These are phyloP conservation scores for Anarhynchus alexandrinus DNA, from an alignment of 2,113 vertebrate genomes.

Conservation along the genomic window DNA sequence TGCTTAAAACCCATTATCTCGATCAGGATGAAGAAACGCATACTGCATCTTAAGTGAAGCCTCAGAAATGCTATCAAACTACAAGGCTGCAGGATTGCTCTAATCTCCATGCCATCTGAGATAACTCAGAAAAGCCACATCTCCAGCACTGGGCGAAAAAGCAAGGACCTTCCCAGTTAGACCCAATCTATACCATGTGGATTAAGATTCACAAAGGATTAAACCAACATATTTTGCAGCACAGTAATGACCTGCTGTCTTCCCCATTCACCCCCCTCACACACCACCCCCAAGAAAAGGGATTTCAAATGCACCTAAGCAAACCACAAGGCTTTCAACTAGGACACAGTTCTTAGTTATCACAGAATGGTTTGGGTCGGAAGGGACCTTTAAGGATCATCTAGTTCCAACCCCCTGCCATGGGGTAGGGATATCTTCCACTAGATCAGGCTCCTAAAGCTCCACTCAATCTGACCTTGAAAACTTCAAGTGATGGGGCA, in stretches of 20 bases:
- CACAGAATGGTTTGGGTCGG: neutral
- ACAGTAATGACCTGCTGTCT: neutral
- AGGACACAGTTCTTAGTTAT: neutral
- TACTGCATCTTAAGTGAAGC: conserved; percentile 62
- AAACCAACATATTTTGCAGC: neutral
- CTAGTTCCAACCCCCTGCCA: neutral
- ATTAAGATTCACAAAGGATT: neutral
- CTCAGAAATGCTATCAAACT: conserved; percentile 44
- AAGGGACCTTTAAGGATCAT: neutral
- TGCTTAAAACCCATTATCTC: conserved; percentile 72
- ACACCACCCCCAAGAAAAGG: neutral
- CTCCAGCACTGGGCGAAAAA: neutral
- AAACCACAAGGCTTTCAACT: neutral
- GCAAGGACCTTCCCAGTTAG: neutral
- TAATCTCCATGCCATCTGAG: conserved; percentile 15
- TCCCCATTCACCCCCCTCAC: neutral
- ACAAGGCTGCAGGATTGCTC: conserved; percentile 11
- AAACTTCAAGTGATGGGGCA: neutral
- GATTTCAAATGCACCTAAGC: neutral
- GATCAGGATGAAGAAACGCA: conserved; percentile 65
- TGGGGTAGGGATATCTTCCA: neutral
- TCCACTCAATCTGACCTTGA: neutral
- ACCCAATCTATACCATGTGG: neutral
- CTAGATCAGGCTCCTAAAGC: neutral
- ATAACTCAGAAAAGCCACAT: neutral